Conservation (phyloP, 2,113 vertebrate genomes). For the Cairina moschata region DNA sequence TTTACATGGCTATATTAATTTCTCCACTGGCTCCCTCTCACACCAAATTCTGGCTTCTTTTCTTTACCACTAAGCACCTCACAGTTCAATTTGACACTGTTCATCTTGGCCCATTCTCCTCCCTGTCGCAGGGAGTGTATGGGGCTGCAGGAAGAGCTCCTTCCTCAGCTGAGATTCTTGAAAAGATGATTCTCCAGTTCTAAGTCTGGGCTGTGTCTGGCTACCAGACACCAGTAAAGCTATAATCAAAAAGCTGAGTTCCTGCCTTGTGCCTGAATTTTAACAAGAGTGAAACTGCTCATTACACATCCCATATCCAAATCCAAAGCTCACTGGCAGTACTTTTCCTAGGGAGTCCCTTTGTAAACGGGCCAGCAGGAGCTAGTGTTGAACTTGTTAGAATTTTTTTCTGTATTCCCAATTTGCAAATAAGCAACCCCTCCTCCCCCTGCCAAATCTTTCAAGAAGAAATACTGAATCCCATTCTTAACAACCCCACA, state of each 20-base stretch:
- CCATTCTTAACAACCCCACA: neutral
- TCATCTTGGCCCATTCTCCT: accelerated
- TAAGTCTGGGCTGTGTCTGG: neutral
- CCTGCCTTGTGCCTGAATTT: neutral
- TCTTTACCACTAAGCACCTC: neutral
- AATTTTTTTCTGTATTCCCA: neutral
- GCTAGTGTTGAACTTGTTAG: neutral
- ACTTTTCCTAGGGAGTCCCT: neutral
- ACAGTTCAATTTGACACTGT: neutral
- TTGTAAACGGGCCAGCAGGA: neutral
- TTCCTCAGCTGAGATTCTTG: neutral
- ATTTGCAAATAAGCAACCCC: neutral
- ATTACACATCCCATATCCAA: neutral
- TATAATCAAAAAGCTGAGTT: neutral
- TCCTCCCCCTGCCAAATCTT: neutral
- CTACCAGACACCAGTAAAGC: neutral
- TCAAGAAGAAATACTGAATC: neutral
- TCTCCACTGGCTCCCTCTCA: neutral
- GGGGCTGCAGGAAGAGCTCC: neutral
- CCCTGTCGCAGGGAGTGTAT: neutral
- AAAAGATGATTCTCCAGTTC: neutral
- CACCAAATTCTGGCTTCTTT: neutral
- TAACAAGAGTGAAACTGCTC: neutral
- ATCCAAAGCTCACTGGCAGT: neutral
- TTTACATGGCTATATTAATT: neutral